A percentile compares a stretch with the other conserved stretches of the same genome.
Conservation (phyloP, 2,113 vertebrate species). For the Leptobrachium ailaonicum region DNA sequence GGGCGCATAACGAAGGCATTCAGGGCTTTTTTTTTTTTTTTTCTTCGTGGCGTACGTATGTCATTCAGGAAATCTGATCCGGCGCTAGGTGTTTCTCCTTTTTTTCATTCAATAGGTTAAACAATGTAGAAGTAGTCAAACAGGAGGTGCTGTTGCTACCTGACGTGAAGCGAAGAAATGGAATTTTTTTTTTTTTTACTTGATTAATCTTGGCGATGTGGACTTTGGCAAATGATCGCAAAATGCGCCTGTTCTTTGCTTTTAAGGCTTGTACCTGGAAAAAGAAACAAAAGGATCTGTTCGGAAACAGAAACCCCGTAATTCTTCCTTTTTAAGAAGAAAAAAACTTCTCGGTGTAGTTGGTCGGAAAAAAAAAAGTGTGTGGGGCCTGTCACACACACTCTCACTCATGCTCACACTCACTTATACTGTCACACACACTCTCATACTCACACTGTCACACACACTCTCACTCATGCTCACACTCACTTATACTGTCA, state of each 20-base stretch:
- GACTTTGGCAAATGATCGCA: constrained; percentile 47
- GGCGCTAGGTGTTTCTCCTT: constrained; percentile 51
- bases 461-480: no score
- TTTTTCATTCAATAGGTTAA: constrained; percentile 53
- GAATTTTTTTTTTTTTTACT: constrained; percentile 40
- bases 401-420: no score
- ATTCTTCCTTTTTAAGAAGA: constrained; percentile 5
- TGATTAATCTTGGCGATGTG: constrained; percentile 53
- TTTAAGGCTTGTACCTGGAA: constrained; percentile 49
- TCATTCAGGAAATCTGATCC: constrained; percentile 52
- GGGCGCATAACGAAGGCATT: background rate
- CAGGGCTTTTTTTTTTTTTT: background rate
- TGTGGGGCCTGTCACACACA: no score
- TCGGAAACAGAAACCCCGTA: constrained; percentile 31
- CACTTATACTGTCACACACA: no score
- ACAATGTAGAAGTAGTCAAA: constrained; percentile 51
- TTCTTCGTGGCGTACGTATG: constrained; percentile 48
- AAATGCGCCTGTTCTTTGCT: constrained; percentile 38
- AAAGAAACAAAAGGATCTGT: constrained; percentile 44
- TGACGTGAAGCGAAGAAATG: constrained; percentile 44
- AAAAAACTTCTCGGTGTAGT: constrained; percentile 31
- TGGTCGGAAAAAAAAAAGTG: constrained; percentile 5
- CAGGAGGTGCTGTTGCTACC: constrained; percentile 51
- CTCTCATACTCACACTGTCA: no score
- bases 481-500: no score